Conservation (phyloP, 2,113 vertebrate genomes). For the Budorcas taxicolor region DNA sequence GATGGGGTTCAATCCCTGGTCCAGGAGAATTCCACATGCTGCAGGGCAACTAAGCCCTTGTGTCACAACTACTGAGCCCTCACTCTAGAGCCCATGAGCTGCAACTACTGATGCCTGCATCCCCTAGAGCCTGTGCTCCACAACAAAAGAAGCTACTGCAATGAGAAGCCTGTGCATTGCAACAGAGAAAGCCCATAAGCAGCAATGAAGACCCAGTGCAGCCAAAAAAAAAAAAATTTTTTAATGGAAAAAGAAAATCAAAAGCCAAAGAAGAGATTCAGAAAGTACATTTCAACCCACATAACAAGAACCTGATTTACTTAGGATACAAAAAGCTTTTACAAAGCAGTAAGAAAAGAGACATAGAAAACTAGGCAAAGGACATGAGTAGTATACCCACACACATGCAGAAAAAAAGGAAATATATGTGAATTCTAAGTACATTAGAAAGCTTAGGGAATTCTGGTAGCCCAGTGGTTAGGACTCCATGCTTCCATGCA, state of each 20-base stretch:
- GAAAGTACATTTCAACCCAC: conserved; percentile 2
- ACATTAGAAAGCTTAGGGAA: background rate
- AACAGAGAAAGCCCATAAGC: background rate
- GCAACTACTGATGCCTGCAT: background rate
- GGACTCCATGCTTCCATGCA: background rate
- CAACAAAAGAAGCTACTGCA: background rate
- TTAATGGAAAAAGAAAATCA: background rate
- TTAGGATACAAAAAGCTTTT: background rate
- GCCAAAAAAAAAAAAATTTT: background rate
- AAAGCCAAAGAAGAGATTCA: background rate
- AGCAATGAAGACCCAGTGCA: background rate
- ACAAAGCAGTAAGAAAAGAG: background rate
- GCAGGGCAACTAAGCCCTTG: background rate
- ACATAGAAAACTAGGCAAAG: background rate
- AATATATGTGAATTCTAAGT: background rate
- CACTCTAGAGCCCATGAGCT: background rate
- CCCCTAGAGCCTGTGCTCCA: background rate
- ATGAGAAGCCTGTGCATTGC: background rate
- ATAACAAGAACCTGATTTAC: background rate
- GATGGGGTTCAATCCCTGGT: background rate
- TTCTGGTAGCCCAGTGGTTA: background rate
- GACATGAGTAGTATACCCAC: background rate
- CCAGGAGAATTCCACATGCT: background rate
- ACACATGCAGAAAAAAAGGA: background rate
- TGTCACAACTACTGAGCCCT: background rate